Percentiles rank a stretch among this genome's conserved stretches.
Evolutionary conservation across 2,113 vertebrate genomes (phyloP).

Genomic region (Eulacestoma nigropectus): DNA sequence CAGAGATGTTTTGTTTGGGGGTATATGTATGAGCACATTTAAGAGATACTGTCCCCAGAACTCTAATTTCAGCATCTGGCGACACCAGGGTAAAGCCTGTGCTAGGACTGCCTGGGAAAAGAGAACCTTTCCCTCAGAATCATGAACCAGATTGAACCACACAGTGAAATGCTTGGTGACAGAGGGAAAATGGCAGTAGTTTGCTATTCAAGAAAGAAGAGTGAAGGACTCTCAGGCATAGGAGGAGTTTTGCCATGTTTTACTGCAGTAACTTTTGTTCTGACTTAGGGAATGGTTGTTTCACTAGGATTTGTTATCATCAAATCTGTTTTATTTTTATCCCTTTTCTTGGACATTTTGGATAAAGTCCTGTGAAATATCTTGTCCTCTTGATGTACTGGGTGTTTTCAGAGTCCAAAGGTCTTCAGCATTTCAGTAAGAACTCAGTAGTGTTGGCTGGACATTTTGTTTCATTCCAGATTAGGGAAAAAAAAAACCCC

Average conservation of each 20-base stretch:
- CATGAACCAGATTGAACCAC: neutral
- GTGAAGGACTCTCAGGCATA: neutral
- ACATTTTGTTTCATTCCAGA: constrained; percentile 49
- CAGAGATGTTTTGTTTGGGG: neutral
- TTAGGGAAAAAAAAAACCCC: rapidly evolving
- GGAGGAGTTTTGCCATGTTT: neutral
- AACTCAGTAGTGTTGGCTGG: constrained; percentile 2
- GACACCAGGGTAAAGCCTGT: neutral
- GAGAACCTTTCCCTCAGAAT: neutral
- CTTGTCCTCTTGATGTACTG: neutral
- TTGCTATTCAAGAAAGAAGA: neutral
- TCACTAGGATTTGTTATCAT: neutral
- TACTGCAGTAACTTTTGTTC: neutral
- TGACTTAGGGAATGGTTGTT: neutral
- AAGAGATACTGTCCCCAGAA: neutral
- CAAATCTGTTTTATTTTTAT: neutral
- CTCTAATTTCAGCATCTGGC: neutral
- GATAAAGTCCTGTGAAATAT: neutral
- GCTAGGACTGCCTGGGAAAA: neutral
- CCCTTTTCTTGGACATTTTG: neutral
- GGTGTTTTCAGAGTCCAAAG: neutral
- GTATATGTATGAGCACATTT: neutral
- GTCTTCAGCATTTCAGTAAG: constrained; percentile 4
- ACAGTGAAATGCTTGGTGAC: neutral
- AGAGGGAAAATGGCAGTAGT: neutral